A percentile compares a stretch with the other conserved stretches of the same genome.
phyloP scores from a whole-genome alignment of 2,888 invertebrate genomes.

The Zhengitettix transpicula region DNA sequence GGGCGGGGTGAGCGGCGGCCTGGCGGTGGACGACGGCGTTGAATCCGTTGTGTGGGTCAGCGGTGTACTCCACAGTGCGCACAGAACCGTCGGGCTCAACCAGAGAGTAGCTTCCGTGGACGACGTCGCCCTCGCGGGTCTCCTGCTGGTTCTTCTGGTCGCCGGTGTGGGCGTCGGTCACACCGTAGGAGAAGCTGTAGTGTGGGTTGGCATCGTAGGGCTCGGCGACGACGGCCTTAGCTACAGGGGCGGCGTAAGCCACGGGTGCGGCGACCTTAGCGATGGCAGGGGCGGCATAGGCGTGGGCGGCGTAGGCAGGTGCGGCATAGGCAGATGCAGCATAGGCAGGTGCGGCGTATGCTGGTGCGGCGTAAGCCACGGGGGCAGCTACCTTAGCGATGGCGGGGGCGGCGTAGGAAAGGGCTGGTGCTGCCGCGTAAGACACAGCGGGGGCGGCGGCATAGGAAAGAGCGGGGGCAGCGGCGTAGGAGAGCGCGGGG shows the following conservation, averaged over 20 bases:
- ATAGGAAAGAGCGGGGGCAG: slow-evolving; percentile 2
- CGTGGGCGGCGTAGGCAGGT: slow-evolving; percentile 6
- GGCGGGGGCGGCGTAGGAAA: slow-evolving; percentile 7
- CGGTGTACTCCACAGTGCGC: background rate
- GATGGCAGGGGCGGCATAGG: slow-evolving; percentile 6
- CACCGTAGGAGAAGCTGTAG: slow-evolving; percentile 3
- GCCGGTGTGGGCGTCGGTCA: slow-evolving; percentile 4
- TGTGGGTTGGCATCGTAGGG: slow-evolving; percentile 2
- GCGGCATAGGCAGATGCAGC: slow-evolving; percentile 6
- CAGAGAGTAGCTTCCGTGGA: background rate
- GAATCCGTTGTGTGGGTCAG: background rate
- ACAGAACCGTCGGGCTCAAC: background rate
- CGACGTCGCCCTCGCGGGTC: background rate
- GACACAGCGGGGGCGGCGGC: slow-evolving; percentile 4
- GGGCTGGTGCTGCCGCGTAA: slow-evolving; percentile 7
- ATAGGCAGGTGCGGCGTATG: slow-evolving; percentile 7
- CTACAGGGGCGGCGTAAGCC: slow-evolving; percentile 4
- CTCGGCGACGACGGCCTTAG: background rate
- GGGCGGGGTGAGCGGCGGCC: background rate
- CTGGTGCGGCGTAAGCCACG: slow-evolving; percentile 1
- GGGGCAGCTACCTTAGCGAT: slow-evolving; percentile 6
- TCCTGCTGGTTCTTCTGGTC: background rate
- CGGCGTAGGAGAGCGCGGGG: slow-evolving; percentile 8
- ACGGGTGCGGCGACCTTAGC: slow-evolving; percentile 7
- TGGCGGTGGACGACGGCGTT: background rate